Evolutionary conservation across 2,797 vertebrate species (phyloP), one percentile per base, ranked within the genome.

Genomic region (Danionella dracula): DNA sequence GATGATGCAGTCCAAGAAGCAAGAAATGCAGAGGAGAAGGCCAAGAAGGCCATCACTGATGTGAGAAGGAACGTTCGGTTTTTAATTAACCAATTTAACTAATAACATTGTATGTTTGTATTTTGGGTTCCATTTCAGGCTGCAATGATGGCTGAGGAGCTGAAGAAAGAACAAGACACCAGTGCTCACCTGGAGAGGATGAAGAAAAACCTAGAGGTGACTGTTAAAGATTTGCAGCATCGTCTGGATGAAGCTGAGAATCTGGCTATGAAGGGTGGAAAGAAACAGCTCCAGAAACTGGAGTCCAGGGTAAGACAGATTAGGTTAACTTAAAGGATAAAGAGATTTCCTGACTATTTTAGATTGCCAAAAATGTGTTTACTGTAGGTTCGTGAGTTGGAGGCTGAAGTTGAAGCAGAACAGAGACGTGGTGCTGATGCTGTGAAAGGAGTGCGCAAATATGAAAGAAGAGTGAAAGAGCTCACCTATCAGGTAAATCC

Each of bases 91-190:
- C n/a, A n/a, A n/a, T n/a, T n/a, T n/a, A n/a, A n/a, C n/a, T n/a
- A n/a, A n/a, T n/a, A n/a, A n/a, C n/a, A n/a, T n/a, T n/a, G n/a
- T n/a, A n/a, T 27, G 3, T 27, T 27, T 27, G 3, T 27, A 27
- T 27, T 27, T 27, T 27, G 3, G 23, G 23, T 6, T 27, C 6
- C 3, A 35, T 8, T 35, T 35, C 32, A 94, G 93, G 94, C 93
- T 0, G 92, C 93, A 72, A 91, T 92, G 93, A 94, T 96, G 93
- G 93, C 93, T 0, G 93, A 94, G 73, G 92, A 94, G 77, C 85
- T 94, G 71, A 95, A 94, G 85, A 95, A 95, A 78, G 90, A 92
- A 81, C 93, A 95, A 82, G 93, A 95, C 71, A 93, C 93, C 50
- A 94, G 93, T 0, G 76, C 92, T 78, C 93, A 95, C 74, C 85